phyloP scores from a whole-genome alignment of 23 tunicate species.

The Aplidium turbinatum region DNA sequence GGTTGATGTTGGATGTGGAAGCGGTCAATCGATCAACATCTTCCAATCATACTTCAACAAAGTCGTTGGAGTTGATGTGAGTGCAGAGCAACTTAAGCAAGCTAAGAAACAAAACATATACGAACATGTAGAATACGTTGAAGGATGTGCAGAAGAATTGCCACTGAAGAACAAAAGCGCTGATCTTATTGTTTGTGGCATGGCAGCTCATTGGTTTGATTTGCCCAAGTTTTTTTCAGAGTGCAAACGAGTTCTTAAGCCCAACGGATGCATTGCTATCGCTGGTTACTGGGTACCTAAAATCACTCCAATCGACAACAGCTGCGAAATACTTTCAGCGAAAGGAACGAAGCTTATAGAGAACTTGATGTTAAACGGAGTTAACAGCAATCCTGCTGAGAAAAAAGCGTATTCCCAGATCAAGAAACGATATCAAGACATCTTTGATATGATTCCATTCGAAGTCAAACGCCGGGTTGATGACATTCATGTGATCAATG shows the following conservation, averaged over 20 bases:
- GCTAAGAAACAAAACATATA: slow-evolving; percentile 28
- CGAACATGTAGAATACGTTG: slow-evolving; percentile 11
- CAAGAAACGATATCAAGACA: not conserved
- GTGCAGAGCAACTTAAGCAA: slow-evolving; percentile 37
- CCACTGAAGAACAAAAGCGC: slow-evolving; percentile 40
- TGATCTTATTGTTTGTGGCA: slow-evolving; percentile 49
- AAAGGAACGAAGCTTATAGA: not conserved
- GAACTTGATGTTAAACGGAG: not conserved
- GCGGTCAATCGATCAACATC: slow-evolving; percentile 37
- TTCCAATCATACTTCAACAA: slow-evolving; percentile 28
- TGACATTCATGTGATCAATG: not conserved
- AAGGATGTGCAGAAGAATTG: slow-evolving; percentile 39
- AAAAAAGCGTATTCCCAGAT: not conserved
- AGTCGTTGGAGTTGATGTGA: slow-evolving; percentile 29
- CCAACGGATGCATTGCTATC: slow-evolving; percentile 36
- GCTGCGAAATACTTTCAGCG: not conserved
- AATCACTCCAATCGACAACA: not conserved
- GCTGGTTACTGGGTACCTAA: slow-evolving; percentile 31
- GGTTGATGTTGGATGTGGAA: slow-evolving; percentile 66
- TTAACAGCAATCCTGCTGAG: not conserved
- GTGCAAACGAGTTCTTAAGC: slow-evolving; percentile 42
- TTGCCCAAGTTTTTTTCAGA: slow-evolving; percentile 51
- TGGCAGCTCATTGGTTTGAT: slow-evolving; percentile 66
- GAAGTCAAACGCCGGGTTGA: slow-evolving; percentile 18
- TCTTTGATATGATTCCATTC: slow-evolving; percentile 23